A percentile compares a stretch with the other conserved stretches of the same genome.
These are phyloP conservation scores for Melopsittacus undulatus DNA, from an alignment of 2,797 vertebrate species.

Conservation along the genomic window DNA sequence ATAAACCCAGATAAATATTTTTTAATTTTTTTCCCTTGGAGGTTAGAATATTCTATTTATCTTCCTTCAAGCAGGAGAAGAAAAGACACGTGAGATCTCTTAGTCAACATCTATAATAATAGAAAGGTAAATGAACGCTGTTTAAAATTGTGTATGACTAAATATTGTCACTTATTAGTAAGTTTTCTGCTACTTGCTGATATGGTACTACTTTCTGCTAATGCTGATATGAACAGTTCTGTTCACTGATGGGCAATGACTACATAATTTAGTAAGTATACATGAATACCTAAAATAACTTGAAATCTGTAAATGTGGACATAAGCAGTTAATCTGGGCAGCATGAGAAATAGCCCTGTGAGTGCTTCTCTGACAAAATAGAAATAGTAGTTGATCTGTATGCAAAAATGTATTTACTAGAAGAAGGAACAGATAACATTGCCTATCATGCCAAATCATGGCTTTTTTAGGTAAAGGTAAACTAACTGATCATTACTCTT, in stretches of 20 bases:
- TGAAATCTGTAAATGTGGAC: background rate
- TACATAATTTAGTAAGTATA: background rate
- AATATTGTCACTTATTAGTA: background rate
- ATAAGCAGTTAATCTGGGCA: background rate
- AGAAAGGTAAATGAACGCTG: background rate
- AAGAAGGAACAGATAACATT: background rate
- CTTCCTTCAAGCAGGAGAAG: background rate
- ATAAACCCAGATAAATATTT: background rate
- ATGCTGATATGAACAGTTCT: background rate
- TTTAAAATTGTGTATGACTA: background rate
- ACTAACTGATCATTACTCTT: background rate
- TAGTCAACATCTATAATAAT: background rate
- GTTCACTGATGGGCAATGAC: background rate
- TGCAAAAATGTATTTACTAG: background rate
- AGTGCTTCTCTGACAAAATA: background rate
- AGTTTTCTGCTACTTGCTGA: background rate
- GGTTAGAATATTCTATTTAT: background rate
- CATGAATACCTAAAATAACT: background rate
- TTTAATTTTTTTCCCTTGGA: background rate
- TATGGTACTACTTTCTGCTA: background rate
- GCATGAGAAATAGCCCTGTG: background rate
- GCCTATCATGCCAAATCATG: background rate
- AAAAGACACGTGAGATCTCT: background rate
- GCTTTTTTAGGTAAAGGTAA: background rate
- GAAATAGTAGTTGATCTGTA: background rate